phyloP scores from a whole-genome alignment of 1,140 invertebrate species.

The Pectinophora gossypiella region DNA sequence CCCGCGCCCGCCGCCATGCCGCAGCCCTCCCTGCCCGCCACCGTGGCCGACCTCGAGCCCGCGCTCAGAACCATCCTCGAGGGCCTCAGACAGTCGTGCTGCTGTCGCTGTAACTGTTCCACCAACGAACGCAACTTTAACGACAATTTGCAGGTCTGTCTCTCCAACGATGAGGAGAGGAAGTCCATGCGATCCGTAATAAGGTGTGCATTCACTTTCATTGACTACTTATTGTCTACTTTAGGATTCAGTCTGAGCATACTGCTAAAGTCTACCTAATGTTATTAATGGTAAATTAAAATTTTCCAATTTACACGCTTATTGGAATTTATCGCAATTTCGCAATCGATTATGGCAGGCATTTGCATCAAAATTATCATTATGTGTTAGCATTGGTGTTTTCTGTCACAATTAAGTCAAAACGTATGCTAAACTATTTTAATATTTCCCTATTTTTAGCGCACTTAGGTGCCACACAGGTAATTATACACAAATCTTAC shows the following conservation, averaged over 20 bases:
- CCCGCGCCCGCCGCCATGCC: constrained; percentile 25
- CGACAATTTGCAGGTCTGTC: constrained; percentile 76
- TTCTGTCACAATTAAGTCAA: too few species aligned
- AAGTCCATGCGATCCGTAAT: constrained; percentile 78
- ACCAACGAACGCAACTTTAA: constrained; percentile 46
- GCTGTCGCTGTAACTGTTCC: constrained; percentile 50
- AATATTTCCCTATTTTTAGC: constrained; percentile 65
- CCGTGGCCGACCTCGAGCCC: constrained; percentile 51
- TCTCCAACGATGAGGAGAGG: constrained; percentile 67
- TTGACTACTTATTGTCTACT: constrained; percentile 27
- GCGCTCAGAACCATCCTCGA: constrained; percentile 59
- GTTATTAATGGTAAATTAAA: too few species aligned
- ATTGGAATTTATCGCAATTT: too few species aligned
- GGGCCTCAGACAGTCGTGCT: constrained; percentile 60
- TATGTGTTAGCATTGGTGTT: too few species aligned
- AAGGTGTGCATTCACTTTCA: constrained; percentile 71
- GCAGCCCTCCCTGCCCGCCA: constrained; percentile 23
- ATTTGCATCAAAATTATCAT: too few species aligned
- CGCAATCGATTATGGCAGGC: too few species aligned
- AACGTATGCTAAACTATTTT: constrained; percentile 26
- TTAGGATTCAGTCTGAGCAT: too few species aligned
- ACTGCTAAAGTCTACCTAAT: too few species aligned
- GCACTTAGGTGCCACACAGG: constrained; percentile 66
- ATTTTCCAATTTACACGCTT: too few species aligned
- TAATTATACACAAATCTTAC: too few species aligned